A percentile compares a stretch with the other conserved stretches of the same genome.
Evolutionary conservation across 2,888 invertebrate species (phyloP).

Genomic region (Nomada flava): DNA sequence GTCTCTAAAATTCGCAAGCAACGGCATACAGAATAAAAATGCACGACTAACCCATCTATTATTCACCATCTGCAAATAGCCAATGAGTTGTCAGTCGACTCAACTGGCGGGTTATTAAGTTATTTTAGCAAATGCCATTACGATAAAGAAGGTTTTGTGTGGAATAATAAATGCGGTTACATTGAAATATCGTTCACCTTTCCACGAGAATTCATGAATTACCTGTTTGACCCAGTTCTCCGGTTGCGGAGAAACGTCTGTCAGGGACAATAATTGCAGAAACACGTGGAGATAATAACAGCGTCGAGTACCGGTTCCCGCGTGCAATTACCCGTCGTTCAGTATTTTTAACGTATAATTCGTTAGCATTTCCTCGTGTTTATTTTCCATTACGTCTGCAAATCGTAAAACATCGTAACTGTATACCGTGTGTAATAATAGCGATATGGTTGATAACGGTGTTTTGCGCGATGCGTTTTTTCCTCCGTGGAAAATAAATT

Average conservation of each 20-base stretch:
- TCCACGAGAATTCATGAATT: neutral
- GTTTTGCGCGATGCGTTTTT: neutral
- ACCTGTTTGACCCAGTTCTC: constrained; percentile 33
- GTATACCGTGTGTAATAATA: neutral
- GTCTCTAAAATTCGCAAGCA: neutral
- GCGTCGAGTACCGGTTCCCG: constrained; percentile 21
- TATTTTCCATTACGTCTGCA: neutral
- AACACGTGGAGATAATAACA: constrained; percentile 12
- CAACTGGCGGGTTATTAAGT: neutral
- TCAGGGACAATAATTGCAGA: constrained; percentile 29
- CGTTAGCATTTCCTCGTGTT: neutral
- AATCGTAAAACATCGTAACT: neutral
- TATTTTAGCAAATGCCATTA: neutral
- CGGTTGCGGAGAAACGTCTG: neutral
- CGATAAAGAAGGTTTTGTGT: neutral
- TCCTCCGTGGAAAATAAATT: neutral
- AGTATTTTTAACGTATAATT: constrained; percentile 4
- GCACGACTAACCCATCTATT: too few relatives aligned
- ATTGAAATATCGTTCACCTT: constrained; percentile 14
- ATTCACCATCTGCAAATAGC: neutral
- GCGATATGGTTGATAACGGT: neutral
- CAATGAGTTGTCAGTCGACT: too few relatives aligned
- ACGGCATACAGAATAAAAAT: neutral
- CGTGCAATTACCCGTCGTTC: constrained; percentile 4
- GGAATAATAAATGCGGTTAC: neutral